phyloP scores from a whole-genome alignment of 2,113 vertebrate species.

The Macaca nemestrina region DNA sequence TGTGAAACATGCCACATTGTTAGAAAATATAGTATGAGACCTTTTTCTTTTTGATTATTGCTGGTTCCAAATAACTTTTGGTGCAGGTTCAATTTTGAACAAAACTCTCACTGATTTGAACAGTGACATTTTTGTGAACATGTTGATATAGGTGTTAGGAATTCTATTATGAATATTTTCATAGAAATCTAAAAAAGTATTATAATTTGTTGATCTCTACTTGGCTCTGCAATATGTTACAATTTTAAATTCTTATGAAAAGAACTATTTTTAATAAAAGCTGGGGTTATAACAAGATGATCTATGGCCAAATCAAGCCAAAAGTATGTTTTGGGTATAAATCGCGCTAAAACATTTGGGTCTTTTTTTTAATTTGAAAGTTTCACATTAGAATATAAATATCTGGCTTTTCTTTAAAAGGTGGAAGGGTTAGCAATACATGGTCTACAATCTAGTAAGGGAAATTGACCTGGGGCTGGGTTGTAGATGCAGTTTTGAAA shows the following conservation, averaged over 20 bases:
- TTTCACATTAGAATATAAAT: neutral
- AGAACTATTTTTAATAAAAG: neutral
- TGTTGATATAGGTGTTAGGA: neutral
- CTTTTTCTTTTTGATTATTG: neutral
- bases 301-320: neutral
- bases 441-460: neutral
- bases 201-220: neutral
- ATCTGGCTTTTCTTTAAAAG: neutral
- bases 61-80: neutral
- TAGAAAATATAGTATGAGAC: neutral
- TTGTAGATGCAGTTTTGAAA: neutral
- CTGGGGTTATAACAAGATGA: neutral
- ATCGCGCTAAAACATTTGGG: neutral
- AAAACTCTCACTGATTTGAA: neutral
- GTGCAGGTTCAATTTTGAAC: neutral
- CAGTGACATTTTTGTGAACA: neutral
- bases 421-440: neutral
- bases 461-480: rapidly evolving
- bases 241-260: neutral
- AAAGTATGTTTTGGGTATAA: neutral
- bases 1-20: neutral
- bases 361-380: neutral
- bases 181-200: neutral
- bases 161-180: neutral
- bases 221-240: neutral